Conservation (phyloP, 1,140 invertebrate species). For the Aphidius gifuensis region DNA sequence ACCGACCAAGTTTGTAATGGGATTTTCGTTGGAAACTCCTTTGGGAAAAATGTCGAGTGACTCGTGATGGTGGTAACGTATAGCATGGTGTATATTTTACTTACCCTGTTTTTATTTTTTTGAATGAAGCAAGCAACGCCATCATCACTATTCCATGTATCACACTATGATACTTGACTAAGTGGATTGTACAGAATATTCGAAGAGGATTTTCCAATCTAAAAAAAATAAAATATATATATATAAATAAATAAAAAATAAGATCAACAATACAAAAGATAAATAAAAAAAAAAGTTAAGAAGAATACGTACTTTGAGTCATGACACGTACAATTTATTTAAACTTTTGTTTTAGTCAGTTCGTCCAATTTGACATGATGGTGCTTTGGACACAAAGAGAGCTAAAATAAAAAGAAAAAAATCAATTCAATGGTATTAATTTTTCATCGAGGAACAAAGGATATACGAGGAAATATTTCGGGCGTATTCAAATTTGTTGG, state of each 20-base stretch:
- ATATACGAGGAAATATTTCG: too few species aligned
- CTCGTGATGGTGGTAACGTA: conserved; percentile 29
- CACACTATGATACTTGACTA: neutral
- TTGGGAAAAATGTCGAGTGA: conserved; percentile 29
- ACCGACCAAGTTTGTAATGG: conserved; percentile 30
- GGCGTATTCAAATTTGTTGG: conserved; percentile 50
- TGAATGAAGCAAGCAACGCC: neutral
- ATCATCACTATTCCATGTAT: too few species aligned
- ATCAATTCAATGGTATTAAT: too few species aligned
- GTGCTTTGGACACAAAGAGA: too few species aligned
- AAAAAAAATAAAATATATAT: neutral
- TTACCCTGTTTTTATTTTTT: neutral
- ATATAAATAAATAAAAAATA: too few species aligned
- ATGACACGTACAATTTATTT: conserved; percentile 42
- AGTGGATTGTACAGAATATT: conserved; percentile 2
- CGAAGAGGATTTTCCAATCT: conserved; percentile 3
- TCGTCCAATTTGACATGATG: too few species aligned
- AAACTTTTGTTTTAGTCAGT: conserved; percentile 42
- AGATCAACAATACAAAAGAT: too few species aligned
- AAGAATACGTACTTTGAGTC: conserved; percentile 26
- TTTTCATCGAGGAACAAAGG: too few species aligned
- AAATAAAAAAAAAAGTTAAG: conserved; percentile 1
- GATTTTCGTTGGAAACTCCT: conserved; percentile 36
- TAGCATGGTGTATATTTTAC: conserved; percentile 26
- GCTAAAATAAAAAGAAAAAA: too few species aligned